Base-by-base conservation (phyloP, 2,113 vertebrate species). In the Chloroceryle aenea region DNA sequence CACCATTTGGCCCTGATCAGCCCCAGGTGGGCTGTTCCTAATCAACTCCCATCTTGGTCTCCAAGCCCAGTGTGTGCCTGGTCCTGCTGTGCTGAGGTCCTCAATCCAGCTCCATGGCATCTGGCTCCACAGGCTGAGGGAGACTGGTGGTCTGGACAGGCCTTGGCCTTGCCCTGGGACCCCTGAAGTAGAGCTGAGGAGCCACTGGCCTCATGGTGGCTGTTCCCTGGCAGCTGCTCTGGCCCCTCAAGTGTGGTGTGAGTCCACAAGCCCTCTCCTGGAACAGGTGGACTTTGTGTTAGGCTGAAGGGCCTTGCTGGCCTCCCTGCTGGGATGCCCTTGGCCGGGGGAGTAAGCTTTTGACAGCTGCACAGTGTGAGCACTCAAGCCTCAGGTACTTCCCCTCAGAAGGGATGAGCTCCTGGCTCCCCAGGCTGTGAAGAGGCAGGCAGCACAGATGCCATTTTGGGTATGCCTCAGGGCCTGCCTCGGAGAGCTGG, bases 391-490 rank as follows among this genome's bases (percentile, higher is more conserved):
- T 7, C 62, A 58, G 85, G 56, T 76, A 72, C 5, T 58, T 27
- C 14, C 29, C 25, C 0, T 43, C 12, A 23, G 9, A 0, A 20
- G 4, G 9, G 45, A 45, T n/a, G 0, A 21, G 50, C 21, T 32
- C 40, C 50, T 14, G 2, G 34, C 8, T 58, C 10, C 45, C 40
- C 21, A 11, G 50, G 27, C 63, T 48, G 2, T 14, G 29, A 17
- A 6, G 21, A 21, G 21, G 8, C 16, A n/a, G 14, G 29, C 29
- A 59, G 58, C 7, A 17, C 1, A 0, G 17, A 4, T 6, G 7
- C 9, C 0, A 0, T 53, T 53, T 45, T 1, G 4, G 18, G 5
- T 2, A 7, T 10, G 34, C 7, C 7, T 52, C 4, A 10, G 34
- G 9, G 23, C 7, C 13, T 11, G 16, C 22, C 3, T 8, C 2